Conservation (phyloP, 1,140 invertebrate species). For the Cotesia glomerata region DNA sequence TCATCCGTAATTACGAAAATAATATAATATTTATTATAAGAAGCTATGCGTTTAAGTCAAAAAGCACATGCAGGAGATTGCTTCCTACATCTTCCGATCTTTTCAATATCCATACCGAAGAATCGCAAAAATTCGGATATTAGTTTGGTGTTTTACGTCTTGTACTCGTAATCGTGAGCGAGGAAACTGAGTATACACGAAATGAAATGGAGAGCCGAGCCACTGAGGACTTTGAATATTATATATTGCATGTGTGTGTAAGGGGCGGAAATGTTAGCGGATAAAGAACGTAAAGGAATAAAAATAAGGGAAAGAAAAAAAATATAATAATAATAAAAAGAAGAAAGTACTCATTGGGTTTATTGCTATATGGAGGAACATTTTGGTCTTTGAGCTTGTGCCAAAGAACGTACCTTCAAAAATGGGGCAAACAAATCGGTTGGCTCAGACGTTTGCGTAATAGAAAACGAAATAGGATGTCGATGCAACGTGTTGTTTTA, state of each 20-base stretch:
- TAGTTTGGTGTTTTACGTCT: conserved; percentile 43
- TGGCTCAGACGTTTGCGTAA: conserved; percentile 54
- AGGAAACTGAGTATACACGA: conserved; percentile 5
- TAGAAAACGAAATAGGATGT: conserved; percentile 57
- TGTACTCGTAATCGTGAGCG: conserved; percentile 52
- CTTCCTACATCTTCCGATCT: conserved; percentile 20
- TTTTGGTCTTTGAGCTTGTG: conserved; percentile 51
- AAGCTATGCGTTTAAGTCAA: background rate
- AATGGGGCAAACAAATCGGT: conserved; percentile 55
- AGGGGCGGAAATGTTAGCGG: background rate
- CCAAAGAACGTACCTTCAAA: conserved; percentile 54
- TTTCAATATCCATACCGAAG: conserved; percentile 52
- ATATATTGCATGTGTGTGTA: no score
- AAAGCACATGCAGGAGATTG: conserved; percentile 20
- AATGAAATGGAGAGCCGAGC: background rate
- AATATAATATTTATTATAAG: conserved; percentile 1
- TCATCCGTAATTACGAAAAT: no score
- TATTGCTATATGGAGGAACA: background rate
- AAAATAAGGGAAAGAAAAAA: background rate
- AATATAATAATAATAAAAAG: background rate
- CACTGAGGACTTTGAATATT: background rate
- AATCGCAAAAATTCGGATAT: conserved; percentile 57
- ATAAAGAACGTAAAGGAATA: conserved; percentile 16
- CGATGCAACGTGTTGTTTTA: conserved; percentile 45
- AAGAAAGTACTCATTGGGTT: background rate